A percentile compares a stretch with the other conserved stretches of the same genome.
These are phyloP conservation scores for Nephrotoma guestfalica DNA, from an alignment of 2,888 invertebrate species.

Conservation along the genomic window DNA sequence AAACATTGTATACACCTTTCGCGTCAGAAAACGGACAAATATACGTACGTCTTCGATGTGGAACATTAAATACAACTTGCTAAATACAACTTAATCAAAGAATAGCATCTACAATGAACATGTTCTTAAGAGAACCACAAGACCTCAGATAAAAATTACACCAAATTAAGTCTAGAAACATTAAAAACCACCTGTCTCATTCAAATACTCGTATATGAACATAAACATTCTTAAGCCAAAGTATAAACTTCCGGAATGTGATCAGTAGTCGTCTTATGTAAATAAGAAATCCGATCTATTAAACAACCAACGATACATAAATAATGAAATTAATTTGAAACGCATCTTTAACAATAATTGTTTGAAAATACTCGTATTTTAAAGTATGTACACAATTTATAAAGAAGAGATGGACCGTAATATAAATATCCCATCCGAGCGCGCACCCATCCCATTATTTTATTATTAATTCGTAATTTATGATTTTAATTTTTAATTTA, in stretches of 20 bases:
- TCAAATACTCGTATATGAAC: neutral
- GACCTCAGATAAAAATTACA: neutral
- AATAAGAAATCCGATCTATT: neutral
- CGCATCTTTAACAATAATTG: neutral
- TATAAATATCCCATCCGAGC: neutral
- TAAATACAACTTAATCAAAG: too few species aligned
- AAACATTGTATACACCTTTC: too few species aligned
- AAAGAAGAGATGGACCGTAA: too few species aligned
- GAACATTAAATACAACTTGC: too few species aligned
- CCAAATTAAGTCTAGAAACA: neutral
- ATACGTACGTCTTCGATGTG: too few species aligned
- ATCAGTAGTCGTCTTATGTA: neutral
- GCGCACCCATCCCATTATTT: neutral
- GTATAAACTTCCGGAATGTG: neutral
- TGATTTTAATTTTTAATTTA: neutral
- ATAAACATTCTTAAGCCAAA: neutral
- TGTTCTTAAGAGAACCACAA: too few species aligned
- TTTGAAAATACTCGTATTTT: neutral
- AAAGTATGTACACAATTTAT: neutral
- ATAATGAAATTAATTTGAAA: neutral
- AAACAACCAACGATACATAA: neutral
- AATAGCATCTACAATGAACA: too few species aligned
- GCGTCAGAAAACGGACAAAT: too few species aligned
- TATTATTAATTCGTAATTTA: neutral
- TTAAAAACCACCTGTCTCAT: neutral